Conservation (phyloP, 2,888 invertebrate species). For the Nemotelus nigrinus region DNA sequence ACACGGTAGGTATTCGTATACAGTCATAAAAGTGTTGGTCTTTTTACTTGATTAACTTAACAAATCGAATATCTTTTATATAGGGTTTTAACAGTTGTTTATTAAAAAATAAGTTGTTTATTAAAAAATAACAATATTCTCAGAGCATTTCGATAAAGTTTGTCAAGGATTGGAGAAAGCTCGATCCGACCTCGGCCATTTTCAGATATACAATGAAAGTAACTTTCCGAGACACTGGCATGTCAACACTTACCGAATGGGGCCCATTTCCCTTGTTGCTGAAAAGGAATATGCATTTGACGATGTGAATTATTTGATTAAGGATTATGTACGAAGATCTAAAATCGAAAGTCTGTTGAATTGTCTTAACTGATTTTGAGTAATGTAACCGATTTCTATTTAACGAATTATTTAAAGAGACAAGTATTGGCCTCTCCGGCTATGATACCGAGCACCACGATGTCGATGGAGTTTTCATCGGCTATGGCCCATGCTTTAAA, state of each 20-base stretch:
- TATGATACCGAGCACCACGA: background rate
- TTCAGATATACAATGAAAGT: background rate
- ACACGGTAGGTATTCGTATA: background rate
- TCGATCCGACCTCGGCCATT: constrained; percentile 52
- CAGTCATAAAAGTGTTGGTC: background rate
- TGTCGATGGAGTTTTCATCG: background rate
- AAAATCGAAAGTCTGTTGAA: constrained; percentile 65
- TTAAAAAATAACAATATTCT: background rate
- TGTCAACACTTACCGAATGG: constrained; percentile 47
- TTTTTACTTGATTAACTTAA: background rate
- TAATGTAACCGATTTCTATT: too few species aligned
- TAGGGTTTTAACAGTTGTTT: background rate
- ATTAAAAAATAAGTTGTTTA: too few species aligned
- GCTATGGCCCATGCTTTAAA: background rate
- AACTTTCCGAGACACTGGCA: background rate
- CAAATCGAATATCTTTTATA: background rate
- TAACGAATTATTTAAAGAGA: too few species aligned
- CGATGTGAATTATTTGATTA: constrained; percentile 55
- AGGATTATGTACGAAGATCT: constrained; percentile 63
- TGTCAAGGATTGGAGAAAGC: constrained; percentile 59
- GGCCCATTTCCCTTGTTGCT: background rate
- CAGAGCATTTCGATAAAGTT: background rate
- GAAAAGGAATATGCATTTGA: background rate
- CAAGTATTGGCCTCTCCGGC: background rate
- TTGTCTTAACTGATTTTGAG: constrained; percentile 48